Conservation (phyloP, 35 echinoderm and acorn worm genomes). For the Strongylocentrotus purpuratus region DNA sequence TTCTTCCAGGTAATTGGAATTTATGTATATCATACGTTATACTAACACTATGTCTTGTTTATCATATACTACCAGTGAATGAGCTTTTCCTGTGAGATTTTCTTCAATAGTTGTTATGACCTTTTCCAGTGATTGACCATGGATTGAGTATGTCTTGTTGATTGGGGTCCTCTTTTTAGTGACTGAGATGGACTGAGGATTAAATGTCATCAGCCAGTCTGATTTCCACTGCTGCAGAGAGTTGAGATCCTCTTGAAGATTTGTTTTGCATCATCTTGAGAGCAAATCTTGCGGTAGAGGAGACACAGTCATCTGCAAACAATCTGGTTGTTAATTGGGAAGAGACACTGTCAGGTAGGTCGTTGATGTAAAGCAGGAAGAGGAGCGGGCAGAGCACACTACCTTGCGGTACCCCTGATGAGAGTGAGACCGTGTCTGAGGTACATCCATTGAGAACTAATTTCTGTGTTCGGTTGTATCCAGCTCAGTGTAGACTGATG, state of each 20-base stretch:
- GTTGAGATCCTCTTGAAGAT: not conserved
- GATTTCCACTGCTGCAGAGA: not conserved
- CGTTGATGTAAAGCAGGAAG: constrained; percentile 58
- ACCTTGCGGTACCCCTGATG: constrained; percentile 44
- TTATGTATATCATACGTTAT: too few species aligned
- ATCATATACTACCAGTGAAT: too few species aligned
- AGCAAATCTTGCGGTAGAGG: not conserved
- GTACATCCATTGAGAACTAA: too few species aligned
- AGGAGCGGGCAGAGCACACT: constrained; percentile 30
- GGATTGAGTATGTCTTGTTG: not conserved
- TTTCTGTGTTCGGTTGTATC: too few species aligned
- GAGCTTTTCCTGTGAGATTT: too few species aligned
- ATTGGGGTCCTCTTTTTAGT: not conserved
- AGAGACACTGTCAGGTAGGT: not conserved
- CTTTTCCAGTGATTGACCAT: constrained; percentile 21
- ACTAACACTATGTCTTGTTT: too few species aligned
- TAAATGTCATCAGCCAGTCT: not conserved
- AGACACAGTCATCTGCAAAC: constrained; percentile 32
- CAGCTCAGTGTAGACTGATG: not conserved
- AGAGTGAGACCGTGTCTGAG: too few species aligned
- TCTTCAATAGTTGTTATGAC: too few species aligned
- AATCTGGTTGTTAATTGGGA: not conserved
- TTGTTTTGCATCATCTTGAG: not conserved
- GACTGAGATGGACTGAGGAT: not conserved
- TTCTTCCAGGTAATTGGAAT: too few species aligned